Evolutionary conservation across 1,140 invertebrate genomes (phyloP), one percentile per base, ranked within the genome.

Genomic region (Pogonognathellus flavescens): DNA sequence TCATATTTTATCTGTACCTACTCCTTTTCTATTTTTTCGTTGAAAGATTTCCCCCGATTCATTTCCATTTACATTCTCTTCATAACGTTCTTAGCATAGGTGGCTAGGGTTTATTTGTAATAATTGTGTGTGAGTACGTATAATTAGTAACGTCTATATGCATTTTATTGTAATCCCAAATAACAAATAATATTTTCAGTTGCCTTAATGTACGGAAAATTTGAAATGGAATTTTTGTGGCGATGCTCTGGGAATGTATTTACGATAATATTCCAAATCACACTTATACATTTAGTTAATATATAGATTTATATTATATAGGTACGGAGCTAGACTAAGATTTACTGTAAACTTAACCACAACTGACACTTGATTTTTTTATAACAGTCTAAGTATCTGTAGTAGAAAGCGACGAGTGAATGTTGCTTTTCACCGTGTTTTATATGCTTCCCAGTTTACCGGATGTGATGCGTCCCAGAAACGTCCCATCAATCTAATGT

Each of bases 161-260:
- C 31, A 41, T 41, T 41, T 41, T 41, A 41, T 41, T 41, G 2
- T 66, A 66, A 20, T 66, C 25, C 22, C 10, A 25, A 66, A 14
- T 66, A 66, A 55, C 9, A 66, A 66, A 25, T 25, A 22, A 66
- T 66, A 66, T 22, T 66, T 62, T 66, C 25, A 66, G 25, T 66
- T 66, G 22, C 62, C 62, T 66, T 20, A 31, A 66, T 66, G 22
- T 66, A 25, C 62, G 62, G 62, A 66, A 66, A 66, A 66, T 66
- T 66, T 66, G 1, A 25, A 66, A 66, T 66, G 62, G 62, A 66
- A 66, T 66, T 31, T 66, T 31, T 14, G 14, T 66, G 62, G 62
- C 22, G 25, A 66, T 66, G 62, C 62, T 66, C 62, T 25, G 62
- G 62, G 62, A 66, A 66, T 66, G 62, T 66, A 66, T 66, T 66